phyloP scores from a whole-genome alignment of 2,888 invertebrate species.

The Brachyopa scutellaris region DNA sequence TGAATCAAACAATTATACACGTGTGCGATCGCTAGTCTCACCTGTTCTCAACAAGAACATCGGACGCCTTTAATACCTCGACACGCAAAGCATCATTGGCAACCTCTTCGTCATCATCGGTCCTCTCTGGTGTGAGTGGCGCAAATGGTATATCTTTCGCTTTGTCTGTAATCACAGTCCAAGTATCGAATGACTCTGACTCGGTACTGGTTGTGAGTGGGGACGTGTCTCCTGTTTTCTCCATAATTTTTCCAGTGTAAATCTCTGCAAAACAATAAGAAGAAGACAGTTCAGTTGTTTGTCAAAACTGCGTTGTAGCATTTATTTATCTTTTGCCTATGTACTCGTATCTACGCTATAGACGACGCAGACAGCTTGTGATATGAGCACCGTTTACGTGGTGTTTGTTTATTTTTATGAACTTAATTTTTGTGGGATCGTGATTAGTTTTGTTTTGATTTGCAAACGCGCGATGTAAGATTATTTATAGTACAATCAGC shows the following conservation, averaged over 20 bases:
- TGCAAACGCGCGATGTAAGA: neutral
- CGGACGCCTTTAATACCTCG: constrained; percentile 19
- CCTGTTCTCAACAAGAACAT: constrained; percentile 34
- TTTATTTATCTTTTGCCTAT: no score
- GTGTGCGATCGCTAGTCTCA: constrained; percentile 5
- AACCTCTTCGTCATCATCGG: constrained; percentile 31
- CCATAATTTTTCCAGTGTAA: constrained; percentile 34
- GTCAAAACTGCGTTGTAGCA: neutral
- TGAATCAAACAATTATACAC: constrained; percentile 9
- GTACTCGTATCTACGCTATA: neutral
- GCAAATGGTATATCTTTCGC: constrained; percentile 43
- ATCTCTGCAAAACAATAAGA: constrained; percentile 22
- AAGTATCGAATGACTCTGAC: constrained; percentile 77
- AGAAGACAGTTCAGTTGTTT: neutral
- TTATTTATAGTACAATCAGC: neutral
- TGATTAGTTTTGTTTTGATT: constrained; percentile 36
- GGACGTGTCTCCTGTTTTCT: constrained; percentile 38
- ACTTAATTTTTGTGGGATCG: neutral
- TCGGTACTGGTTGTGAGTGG: constrained; percentile 76
- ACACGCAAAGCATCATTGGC: constrained; percentile 82
- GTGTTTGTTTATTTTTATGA: constrained; percentile 21
- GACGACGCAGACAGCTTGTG: neutral
- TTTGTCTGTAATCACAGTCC: constrained; percentile 78
- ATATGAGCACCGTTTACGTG: neutral
- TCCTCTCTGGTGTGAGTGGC: constrained; percentile 50